Evolutionary conservation across 2,113 vertebrate genomes (phyloP).

Genomic region (Mormyrus lacerda): DNA sequence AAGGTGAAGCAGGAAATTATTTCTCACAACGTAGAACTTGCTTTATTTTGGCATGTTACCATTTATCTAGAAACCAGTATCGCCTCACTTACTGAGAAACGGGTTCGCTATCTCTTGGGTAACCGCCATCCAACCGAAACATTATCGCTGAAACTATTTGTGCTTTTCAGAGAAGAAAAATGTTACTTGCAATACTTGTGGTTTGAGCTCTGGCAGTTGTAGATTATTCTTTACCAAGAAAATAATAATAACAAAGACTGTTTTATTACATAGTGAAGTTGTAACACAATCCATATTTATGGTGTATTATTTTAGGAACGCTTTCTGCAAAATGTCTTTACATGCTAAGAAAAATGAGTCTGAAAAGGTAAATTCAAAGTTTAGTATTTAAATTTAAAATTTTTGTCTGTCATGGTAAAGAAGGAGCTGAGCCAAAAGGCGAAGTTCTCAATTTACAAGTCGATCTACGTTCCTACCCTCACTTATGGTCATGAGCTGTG

Average conservation of each 20-base stretch:
- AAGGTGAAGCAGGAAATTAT: not conserved
- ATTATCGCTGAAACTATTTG: not conserved
- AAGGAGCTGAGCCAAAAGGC: too few species aligned
- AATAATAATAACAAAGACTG: not conserved
- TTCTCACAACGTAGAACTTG: not conserved
- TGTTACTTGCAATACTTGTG: not conserved
- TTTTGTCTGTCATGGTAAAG: too few species aligned
- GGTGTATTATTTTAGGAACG: not conserved
- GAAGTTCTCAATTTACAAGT: too few species aligned
- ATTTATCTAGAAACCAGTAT: not conserved
- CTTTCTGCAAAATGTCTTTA: not conserved
- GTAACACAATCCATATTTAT: not conserved
- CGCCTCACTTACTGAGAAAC: not conserved
- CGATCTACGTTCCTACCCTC: too few species aligned
- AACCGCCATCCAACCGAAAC: not conserved
- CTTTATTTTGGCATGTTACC: not conserved
- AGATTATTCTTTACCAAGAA: not conserved
- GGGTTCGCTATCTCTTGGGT: not conserved
- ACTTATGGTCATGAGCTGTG: too few species aligned
- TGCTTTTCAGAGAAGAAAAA: not conserved
- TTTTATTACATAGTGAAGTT: not conserved
- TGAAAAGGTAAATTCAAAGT: not conserved
- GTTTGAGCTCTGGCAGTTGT: not conserved
- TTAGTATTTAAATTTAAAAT: too few species aligned
- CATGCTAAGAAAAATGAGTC: not conserved